Evolutionary conservation across 2,113 vertebrate species (phyloP).

Genomic region (Anseranas semipalmata): DNA sequence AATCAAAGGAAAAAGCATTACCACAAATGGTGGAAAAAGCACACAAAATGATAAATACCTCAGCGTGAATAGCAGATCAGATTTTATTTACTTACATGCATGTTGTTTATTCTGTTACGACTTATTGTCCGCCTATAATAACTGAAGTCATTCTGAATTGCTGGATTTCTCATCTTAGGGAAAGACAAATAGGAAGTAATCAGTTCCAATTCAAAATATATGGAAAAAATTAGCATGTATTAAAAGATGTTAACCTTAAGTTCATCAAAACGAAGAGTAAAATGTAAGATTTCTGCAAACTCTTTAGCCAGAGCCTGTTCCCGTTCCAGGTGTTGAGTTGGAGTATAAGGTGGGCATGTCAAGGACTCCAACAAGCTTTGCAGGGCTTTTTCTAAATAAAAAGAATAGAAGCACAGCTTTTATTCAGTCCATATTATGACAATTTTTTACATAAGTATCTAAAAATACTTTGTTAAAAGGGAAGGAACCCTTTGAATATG

Average conservation of each 20-base stretch:
- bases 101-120: conserved; percentile 96
- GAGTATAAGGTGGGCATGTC: conserved; percentile 91
- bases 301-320: conserved; percentile 98
- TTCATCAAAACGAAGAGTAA: conserved; percentile 97
- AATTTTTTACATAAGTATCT: neutral
- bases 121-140: conserved; percentile 96
- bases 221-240: neutral
- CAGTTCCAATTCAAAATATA: neutral
- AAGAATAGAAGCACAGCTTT: conserved; percentile 31
- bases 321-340: conserved; percentile 95
- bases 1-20: neutral
- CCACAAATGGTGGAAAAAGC: neutral
- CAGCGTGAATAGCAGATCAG: neutral
- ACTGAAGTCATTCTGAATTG: conserved; percentile 98
- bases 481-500: neutral
- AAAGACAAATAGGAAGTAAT: neutral
- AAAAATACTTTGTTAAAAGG: neutral
- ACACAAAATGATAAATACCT: neutral
- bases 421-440: neutral
- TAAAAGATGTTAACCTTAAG: conserved; percentile 86
- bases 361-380: conserved; percentile 91
- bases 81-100: conserved; percentile 88
- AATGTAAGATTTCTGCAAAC: conserved; percentile 98
- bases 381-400: conserved; percentile 88
- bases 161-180: conserved; percentile 94